Evolutionary conservation across 1,140 invertebrate species (phyloP), one percentile per base, ranked within the genome.

Genomic region (Apis dorsata): DNA sequence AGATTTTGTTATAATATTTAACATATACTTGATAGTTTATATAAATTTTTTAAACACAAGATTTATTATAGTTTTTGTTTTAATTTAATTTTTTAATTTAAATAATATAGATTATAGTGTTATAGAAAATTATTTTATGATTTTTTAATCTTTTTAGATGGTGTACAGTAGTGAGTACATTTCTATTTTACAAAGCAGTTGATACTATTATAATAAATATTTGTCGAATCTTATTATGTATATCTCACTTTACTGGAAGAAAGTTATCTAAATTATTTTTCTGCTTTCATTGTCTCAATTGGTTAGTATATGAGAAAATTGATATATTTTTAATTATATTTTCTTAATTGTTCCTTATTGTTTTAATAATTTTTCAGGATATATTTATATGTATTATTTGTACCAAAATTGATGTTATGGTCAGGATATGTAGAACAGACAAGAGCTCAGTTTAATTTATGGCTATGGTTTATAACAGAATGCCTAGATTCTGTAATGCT

Each of bases 401-500:
- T 92, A 59, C 92, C 92, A 71, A 90, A 88, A 76, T 89, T 79
- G 55, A 80, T 92, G 60, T 79, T 91, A 15, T 90, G 87, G 73
- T 72, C 82, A 60, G 82, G 88, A 73, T 88, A 85, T n/a, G 82
- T 87, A 21, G 86, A 86, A 59, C 82, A 90, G 72, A 63, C 75
- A 4, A 60, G 57, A 55, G 85, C 73, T 66, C 71, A 90, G 34
- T 55, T 87, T 44, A 90, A 85, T 13, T 85, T 92, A 59, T 91
- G 89, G 87, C 71, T 91, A 24, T 93, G 92, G 92, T 91, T 91
- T 60, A 66, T 81, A 24, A 77, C 70, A 34, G 92, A 93, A 59
- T 91, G 91, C 28, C 63, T 91, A 49, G 89, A 92, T 87, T 91
- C 91, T 74, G 92, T 93, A 88, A 88, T 85, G 75, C 44, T 13